A percentile compares a stretch with the other conserved stretches of the same genome.
These are phyloP conservation scores for Strigamia maritima DNA, from an alignment of 2,888 invertebrate genomes.

Conservation along the genomic window DNA sequence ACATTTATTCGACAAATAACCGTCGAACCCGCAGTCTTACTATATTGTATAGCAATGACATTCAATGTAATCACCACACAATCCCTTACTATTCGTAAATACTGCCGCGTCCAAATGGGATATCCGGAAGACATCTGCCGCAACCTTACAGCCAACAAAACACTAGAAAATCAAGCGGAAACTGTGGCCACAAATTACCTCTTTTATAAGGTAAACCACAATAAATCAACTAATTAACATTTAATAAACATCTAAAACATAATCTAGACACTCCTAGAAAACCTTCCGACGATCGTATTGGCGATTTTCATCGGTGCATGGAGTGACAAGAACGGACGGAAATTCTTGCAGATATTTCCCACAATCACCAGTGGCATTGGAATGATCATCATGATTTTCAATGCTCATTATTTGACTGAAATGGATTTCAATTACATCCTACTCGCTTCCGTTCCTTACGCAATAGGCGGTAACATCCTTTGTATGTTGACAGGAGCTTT, in stretches of 20 bases:
- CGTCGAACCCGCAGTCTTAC: not conserved
- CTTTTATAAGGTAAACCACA: not conserved
- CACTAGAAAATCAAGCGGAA: not conserved
- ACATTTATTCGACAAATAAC: not conserved
- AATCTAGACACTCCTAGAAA: not conserved
- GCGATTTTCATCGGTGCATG: slow-evolving; percentile 2
- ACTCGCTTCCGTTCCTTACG: not conserved
- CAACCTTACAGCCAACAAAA: not conserved
- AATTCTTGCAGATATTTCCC: not conserved
- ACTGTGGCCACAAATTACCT: not conserved
- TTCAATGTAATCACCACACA: not conserved
- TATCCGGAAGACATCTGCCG: not conserved
- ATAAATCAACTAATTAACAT: too few relatives aligned
- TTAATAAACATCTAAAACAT: too few relatives aligned
- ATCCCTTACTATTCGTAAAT: not conserved
- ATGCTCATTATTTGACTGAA: not conserved
- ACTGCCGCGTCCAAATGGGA: not conserved
- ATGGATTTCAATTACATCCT: not conserved
- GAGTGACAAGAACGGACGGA: slow-evolving; percentile 34
- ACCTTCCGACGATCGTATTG: not conserved
- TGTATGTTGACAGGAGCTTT: not conserved
- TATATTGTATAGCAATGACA: not conserved
- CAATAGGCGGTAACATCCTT: not conserved
- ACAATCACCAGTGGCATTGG: not conserved
- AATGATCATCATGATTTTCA: not conserved